A percentile compares a stretch with the other conserved stretches of the same genome.
Conservation (phyloP, 1,140 invertebrate species). For the Stenopsyche tienmushanensis region DNA sequence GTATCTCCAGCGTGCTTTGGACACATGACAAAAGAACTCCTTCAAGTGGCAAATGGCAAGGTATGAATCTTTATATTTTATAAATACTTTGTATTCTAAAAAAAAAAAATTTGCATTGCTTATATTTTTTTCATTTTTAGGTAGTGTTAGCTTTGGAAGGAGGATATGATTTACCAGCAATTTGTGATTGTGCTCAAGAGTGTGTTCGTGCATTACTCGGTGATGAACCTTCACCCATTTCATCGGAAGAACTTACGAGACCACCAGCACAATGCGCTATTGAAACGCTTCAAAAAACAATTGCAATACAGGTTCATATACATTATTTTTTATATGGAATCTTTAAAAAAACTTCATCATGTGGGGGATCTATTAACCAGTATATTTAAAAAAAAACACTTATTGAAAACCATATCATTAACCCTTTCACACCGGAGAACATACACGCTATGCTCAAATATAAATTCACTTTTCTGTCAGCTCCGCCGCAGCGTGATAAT, state of each 20-base stretch:
- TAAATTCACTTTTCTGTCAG: no score
- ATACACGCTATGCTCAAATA: no score
- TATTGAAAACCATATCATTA: neutral
- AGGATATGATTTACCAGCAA: conserved; percentile 93
- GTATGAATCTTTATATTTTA: conserved; percentile 48
- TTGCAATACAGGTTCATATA: conserved; percentile 75
- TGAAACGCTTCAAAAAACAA: conserved; percentile 83
- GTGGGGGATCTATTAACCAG: neutral
- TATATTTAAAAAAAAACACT: neutral
- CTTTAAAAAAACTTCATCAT: conserved; percentile 8
- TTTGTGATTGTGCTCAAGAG: conserved; percentile 97
- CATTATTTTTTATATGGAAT: neutral
- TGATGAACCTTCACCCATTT: conserved; percentile 74
- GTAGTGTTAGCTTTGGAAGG: conserved; percentile 89
- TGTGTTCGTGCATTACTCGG: conserved; percentile 89
- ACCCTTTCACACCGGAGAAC: no score
- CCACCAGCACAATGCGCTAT: conserved; percentile 81
- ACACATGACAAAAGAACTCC: conserved; percentile 92
- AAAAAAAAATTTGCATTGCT: neutral
- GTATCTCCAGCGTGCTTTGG: conserved; percentile 95
- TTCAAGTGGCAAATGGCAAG: conserved; percentile 86
- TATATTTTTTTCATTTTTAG: conserved; percentile 43
- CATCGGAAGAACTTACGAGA: conserved; percentile 76
- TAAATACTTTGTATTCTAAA: conserved; percentile 1
- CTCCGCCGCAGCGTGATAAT: no score